Conservation (phyloP, 37 sponge, comb jelly and placozoan genomes). For the Haliclona indistincta region DNA sequence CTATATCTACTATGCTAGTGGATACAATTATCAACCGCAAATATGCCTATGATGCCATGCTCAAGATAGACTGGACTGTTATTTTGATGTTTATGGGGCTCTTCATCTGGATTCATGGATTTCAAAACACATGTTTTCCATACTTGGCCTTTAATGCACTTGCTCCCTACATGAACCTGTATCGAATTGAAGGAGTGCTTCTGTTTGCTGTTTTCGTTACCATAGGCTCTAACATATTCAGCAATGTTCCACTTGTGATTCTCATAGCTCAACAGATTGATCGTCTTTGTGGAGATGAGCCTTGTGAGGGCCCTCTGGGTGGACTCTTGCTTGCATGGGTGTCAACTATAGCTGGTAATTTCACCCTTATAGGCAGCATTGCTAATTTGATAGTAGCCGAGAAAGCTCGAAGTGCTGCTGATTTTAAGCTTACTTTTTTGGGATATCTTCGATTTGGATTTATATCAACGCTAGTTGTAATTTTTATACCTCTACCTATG, state of each 20-base stretch:
- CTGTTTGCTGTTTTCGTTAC: constrained; percentile 71
- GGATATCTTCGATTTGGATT: constrained; percentile 80
- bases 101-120: constrained; percentile 85
- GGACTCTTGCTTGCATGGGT: constrained; percentile 84
- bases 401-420: constrained; percentile 55
- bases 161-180: constrained; percentile 47
- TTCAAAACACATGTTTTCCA: constrained; percentile 73
- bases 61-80: constrained; percentile 84
- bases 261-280: constrained; percentile 55
- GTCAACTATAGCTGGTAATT: constrained; percentile 85
- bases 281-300: constrained; percentile 41
- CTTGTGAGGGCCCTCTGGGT: constrained; percentile 24
- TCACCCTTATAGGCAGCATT: constrained; percentile 86
- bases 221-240: constrained; percentile 79
- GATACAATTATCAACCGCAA: constrained; percentile 66
- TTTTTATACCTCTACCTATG: constrained; percentile 61
- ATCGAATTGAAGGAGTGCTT: constrained; percentile 55
- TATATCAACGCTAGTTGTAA: constrained; percentile 71
- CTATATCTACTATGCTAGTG: constrained; percentile 64
- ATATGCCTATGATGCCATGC: constrained; percentile 68
- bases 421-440: constrained; percentile 65
- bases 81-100: constrained; percentile 88
- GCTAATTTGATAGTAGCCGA: constrained; percentile 92
- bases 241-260: constrained; percentile 87
- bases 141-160: constrained; percentile 31